Evolutionary conservation across 2,888 invertebrate genomes (phyloP), one percentile per base, ranked within the genome.

Genomic region (Noctuana brunneofusca): DNA sequence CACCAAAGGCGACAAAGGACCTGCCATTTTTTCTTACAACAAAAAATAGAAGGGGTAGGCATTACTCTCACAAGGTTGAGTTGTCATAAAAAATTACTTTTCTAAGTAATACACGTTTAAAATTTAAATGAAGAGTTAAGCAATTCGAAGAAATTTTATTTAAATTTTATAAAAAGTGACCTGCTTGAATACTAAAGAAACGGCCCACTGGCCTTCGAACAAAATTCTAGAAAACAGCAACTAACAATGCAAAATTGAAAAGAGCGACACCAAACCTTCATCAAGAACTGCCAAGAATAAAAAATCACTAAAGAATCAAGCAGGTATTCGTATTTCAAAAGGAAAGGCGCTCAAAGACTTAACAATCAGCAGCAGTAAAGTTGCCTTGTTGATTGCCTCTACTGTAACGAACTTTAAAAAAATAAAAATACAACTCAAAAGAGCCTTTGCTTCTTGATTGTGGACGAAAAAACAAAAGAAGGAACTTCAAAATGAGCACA

Each of bases 401-500:
- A 56, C 63, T 50, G 56, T 63, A 63, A 63, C 63, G 56, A 63
- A 63, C 63, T 63, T 63, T 50, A 63, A 63, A 62, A 64, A 60
- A 66, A 64, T 64, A 59, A 64, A 68, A 63, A 58, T 58, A 64
- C 64, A 67, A 67, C 63, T 65, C 54, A 65, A 65, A 65, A 67
- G 55, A 71, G 69, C 69, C 68, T 69, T 65, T 66, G 67, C 68
- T 63, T 65, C 66, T 68, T 70, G 69, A 70, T 71, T 68, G 69
- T 69, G 67, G 48, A 32, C 49, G 62, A 56, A 63, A 69, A 73
- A 76, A 72, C 69, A 73, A 75, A 75, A 73, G 66, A 72, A 72
- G 65, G 18, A 63, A 63, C 68, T 69, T 67, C 58, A 62, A 71
- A 76, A 82, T 78, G 77, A 81, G 78, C 68, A 64, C 69, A 70